Evolutionary conservation across 1,140 invertebrate genomes (phyloP), one percentile per base, ranked within the genome.

Genomic region (Diplogasteroides magnus): DNA sequence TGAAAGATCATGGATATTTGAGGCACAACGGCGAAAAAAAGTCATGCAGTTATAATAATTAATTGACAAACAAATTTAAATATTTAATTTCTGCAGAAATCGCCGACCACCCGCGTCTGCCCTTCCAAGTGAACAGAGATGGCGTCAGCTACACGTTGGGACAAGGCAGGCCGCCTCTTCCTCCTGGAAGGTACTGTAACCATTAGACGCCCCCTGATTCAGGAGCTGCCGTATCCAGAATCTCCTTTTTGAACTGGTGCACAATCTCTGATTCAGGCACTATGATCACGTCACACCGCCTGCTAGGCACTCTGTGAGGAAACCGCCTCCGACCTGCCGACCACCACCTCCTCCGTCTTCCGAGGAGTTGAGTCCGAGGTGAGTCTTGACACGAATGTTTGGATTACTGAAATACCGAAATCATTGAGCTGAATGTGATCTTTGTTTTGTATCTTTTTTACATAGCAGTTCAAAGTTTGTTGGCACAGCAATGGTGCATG

Each of bases 271-370:
- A 48, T 48, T 48, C 37, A 48, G 6, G 37, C 37, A 6, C 19
- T 48, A 48, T 19, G 37, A 48, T 19, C 6, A 48, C 37, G 19
- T 48, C 37, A 48, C 37, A 11, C 37, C 37, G 6, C 19, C 37
- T 11, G 6, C 37, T 48, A 6, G 37, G 6, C 37, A 48, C 37
- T 48, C 37, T 19, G 37, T 48, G 37, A 48, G 70, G 23, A 72
- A 67, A 61, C 70, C 70, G 37, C 70, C 70, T 48, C 70, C 70
- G 15, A 67, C 70, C 28, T 72, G 70, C 27, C 64, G 70, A 56
- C 70, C 70, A 57, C 70, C 70, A 23, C 70, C 68, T 48, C 64
- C 66, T 23, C 70, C 70, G 2, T 63, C 59, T 55, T 32, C 29
- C n/a, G 13, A 48, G 13, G 32, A 26, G n/a, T 65, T 15, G 19